These are phyloP conservation scores for Phocides pigmalion DNA, from an alignment of 1,140 invertebrate genomes.

Conservation along the genomic window DNA sequence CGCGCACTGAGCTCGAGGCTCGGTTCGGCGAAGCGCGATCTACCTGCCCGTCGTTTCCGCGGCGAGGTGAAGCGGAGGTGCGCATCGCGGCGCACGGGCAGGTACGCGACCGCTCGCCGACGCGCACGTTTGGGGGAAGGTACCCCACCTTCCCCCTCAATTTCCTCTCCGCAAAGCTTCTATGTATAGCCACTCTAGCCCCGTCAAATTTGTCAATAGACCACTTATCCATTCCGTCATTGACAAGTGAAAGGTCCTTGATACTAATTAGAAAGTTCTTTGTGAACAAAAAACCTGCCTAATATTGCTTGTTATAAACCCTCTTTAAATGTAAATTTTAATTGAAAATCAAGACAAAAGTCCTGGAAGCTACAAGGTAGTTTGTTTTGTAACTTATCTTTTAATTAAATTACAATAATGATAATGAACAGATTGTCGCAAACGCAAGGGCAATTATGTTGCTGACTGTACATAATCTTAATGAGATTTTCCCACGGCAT, in stretches of 20 bases:
- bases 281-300: neutral
- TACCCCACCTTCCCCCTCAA: conserved; percentile 38
- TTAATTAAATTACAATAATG: conserved; percentile 14
- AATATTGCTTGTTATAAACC: neutral
- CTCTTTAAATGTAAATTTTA: no score
- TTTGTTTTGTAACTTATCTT: neutral
- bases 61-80: conserved; percentile 76
- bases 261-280: neutral
- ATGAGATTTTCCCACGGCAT: conserved; percentile 25
- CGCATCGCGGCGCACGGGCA: conserved; percentile 77
- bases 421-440: conserved; percentile 11
- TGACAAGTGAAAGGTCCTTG: neutral
- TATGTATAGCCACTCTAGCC: conserved; percentile 18
- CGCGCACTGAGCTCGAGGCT: conserved; percentile 64
- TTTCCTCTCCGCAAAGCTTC: conserved; percentile 38
- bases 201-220: conserved; percentile 10
- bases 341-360: no score
- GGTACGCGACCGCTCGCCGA: conserved; percentile 56
- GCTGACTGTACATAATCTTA: conserved; percentile 23
- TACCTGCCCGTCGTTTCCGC: conserved; percentile 70
- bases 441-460: conserved; percentile 25
- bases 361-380: neutral
- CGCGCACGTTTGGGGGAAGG: conserved; percentile 40
- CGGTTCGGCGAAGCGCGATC: conserved; percentile 55
- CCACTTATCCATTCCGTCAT: neutral